phyloP scores from a whole-genome alignment of 2,113 vertebrate genomes.

The Aspiorhynchus laticeps region DNA sequence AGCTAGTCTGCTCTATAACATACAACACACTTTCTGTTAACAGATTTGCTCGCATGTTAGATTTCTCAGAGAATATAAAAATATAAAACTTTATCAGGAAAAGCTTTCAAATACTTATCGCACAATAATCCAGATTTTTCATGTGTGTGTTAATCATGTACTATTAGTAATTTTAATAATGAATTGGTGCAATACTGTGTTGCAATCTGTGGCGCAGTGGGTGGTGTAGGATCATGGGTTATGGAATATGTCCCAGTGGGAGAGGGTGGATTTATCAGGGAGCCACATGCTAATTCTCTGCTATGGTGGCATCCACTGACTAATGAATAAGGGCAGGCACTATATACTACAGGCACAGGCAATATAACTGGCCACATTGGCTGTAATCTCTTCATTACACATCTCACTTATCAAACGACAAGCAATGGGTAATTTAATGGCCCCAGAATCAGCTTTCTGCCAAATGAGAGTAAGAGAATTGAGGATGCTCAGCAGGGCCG shows the following conservation, averaged over 20 bases:
- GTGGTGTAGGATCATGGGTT: slow-evolving; percentile 1
- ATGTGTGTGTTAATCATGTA: background rate
- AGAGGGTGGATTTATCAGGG: slow-evolving; percentile 34
- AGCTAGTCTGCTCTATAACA: background rate
- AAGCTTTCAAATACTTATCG: background rate
- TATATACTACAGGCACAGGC: slow-evolving; percentile 47
- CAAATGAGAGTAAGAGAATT: slow-evolving; percentile 42
- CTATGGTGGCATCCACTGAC: slow-evolving; percentile 30
- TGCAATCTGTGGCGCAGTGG: background rate
- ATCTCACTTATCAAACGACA: slow-evolving; percentile 53
- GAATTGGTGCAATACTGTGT: background rate
- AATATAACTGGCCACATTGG: slow-evolving; percentile 43
- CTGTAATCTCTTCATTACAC: slow-evolving; percentile 54
- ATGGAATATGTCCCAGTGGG: background rate
- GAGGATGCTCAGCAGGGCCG: background rate
- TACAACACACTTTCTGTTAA: background rate
- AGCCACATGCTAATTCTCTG: slow-evolving; percentile 38
- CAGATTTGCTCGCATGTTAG: background rate
- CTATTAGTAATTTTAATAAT: background rate
- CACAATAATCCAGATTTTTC: background rate
- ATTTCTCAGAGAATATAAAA: background rate
- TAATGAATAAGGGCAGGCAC: slow-evolving; percentile 54
- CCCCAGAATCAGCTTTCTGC: slow-evolving; percentile 28
- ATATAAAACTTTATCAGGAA: background rate
- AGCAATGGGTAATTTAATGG: slow-evolving; percentile 51